These are phyloP conservation scores for Euphydryas editha DNA, from an alignment of 2,888 invertebrate genomes.

Conservation along the genomic window DNA sequence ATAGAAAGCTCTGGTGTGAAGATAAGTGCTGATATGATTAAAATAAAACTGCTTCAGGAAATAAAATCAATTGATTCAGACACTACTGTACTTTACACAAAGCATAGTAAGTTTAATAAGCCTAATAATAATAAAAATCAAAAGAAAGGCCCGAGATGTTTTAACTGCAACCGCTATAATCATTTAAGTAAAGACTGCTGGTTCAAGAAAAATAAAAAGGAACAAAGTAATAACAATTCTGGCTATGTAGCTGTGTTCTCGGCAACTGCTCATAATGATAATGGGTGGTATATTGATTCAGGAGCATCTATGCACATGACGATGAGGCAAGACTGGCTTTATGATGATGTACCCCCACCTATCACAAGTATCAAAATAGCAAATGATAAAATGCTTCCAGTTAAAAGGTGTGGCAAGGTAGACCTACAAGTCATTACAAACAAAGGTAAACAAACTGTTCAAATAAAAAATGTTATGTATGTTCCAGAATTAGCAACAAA, in stretches of 20 bases:
- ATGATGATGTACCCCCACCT: slow-evolving; percentile 25
- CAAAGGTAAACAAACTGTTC: slow-evolving; percentile 26
- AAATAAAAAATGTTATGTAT: slow-evolving; percentile 43
- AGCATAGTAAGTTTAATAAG: too few species aligned
- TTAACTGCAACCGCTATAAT: too few species aligned
- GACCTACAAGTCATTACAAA: neutral
- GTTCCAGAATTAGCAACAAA: slow-evolving; percentile 42
- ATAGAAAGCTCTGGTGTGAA: too few species aligned
- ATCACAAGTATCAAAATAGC: slow-evolving; percentile 35
- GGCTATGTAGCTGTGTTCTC: slow-evolving; percentile 25
- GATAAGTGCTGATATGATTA: too few species aligned
- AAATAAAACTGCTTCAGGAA: too few species aligned
- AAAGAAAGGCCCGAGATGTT: too few species aligned
- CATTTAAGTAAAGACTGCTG: too few species aligned
- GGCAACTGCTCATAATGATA: slow-evolving; percentile 1
- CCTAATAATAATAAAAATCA: too few species aligned
- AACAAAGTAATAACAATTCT: too few species aligned
- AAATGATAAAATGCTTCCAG: slow-evolving; percentile 33
- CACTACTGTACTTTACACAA: too few species aligned
- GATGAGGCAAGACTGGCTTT: slow-evolving; percentile 27
- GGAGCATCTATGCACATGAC: slow-evolving; percentile 30
- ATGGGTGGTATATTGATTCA: slow-evolving; percentile 40
- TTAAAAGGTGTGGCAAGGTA: slow-evolving; percentile 24
- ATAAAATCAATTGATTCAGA: too few species aligned
- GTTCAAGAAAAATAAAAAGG: too few species aligned